Percentiles rank a stretch among this genome's conserved stretches.
These are phyloP conservation scores for Siphamia tubifer DNA, from an alignment of 2,113 vertebrate genomes.

Conservation along the genomic window DNA sequence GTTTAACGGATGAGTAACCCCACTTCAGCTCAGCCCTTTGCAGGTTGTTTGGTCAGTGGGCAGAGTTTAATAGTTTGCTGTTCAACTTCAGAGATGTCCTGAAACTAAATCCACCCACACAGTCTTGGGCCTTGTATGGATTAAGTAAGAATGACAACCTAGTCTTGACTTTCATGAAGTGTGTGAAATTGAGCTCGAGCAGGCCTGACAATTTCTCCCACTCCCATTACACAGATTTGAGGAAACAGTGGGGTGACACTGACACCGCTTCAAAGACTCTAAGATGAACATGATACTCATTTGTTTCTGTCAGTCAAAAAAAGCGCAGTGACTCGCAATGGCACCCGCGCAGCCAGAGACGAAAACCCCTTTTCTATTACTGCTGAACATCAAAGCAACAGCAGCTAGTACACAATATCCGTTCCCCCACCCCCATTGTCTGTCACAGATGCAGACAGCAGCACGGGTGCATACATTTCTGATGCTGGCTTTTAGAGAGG, in stretches of 20 bases:
- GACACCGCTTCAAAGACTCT: conserved; percentile 32
- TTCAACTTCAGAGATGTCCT: conserved; percentile 24
- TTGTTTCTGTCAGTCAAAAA: conserved; percentile 76
- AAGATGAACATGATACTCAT: conserved; percentile 71
- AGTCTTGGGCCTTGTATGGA: conserved; percentile 24
- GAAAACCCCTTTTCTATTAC: conserved; percentile 35
- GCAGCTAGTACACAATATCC: conserved; percentile 25
- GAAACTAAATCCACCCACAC: conserved; percentile 32
- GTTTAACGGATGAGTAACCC: background rate
- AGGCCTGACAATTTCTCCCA: conserved; percentile 33
- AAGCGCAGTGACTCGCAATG: background rate
- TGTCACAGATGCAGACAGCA: conserved; percentile 29
- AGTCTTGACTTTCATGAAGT: conserved; percentile 49
- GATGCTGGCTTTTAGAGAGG: conserved; percentile 12
- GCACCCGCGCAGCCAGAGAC: conserved; percentile 11
- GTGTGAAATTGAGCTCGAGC: conserved; percentile 57
- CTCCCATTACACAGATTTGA: conserved; percentile 28
- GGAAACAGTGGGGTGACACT: conserved; percentile 34
- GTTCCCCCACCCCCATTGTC: conserved; percentile 10
- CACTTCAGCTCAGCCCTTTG: conserved; percentile 4
- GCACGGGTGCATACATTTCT: background rate
- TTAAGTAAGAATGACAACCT: conserved; percentile 53
- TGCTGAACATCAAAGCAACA: conserved; percentile 62
- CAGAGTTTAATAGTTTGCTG: conserved; percentile 35
- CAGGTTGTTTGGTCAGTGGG: conserved; percentile 37